Base-by-base conservation (phyloP, 2,888 invertebrate species). In the Thelaira solivaga region DNA sequence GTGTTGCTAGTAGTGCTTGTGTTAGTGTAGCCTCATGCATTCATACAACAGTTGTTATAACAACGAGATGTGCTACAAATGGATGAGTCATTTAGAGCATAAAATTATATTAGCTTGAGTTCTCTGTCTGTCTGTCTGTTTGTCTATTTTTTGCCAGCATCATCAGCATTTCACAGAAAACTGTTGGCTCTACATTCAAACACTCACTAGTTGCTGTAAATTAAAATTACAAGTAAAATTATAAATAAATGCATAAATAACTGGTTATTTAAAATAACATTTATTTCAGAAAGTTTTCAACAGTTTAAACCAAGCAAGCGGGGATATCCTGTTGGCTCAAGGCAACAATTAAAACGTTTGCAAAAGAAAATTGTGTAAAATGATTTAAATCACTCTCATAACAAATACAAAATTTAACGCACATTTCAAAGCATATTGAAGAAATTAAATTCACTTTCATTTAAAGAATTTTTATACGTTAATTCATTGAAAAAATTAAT, bases 31-130 rank as follows among this genome's bases (percentile, higher is more conserved):
- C 67, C 62, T 24, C 29, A 10, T n/a, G n/a, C n/a, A n/a, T n/a
- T 16, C 20, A 62, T 26, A 20, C 55, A 64, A 36, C 29, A 53
- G 49, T 26, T 24, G 36, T n/a, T 47, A 41, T 41, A 64, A 51
- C 61, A 55, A 62, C 26, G 11, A 13, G 57, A 57, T 57, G 64
- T 64, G n/a, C 39, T 62, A 18, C 34, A 71, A 65, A 65, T 45
- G 59, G 47, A 59, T 55, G 65, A 59, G 55, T 53, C 69, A 78
- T 74, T 65, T 74, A 59, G 65, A 78, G 74, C 74, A 71, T 71
- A 53, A 69, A 78, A 78, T 74, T 69, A 64, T 74, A 78, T 74
- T 74, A 69, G 69, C 64, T 71, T 39, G 36, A 59, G 76, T 65
- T 69, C 64, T 64, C 49, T n/a, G n/a, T n/a, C n/a, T n/a, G n/a